phyloP scores from a whole-genome alignment of 2,797 vertebrate species.

The Emydoidea blandingii region DNA sequence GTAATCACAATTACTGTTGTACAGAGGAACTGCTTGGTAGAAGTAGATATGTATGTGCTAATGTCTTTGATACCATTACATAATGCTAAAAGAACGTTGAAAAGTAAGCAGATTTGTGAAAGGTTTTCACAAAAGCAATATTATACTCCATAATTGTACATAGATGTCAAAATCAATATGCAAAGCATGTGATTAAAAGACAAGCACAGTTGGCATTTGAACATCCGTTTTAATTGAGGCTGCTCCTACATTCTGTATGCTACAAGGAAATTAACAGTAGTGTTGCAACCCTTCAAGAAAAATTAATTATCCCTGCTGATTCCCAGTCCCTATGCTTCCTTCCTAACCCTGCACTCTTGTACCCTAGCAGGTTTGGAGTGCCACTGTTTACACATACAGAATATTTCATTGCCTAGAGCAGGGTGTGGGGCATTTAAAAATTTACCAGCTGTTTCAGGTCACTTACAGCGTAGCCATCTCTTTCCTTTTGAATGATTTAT shows the following conservation, averaged over 20 bases:
- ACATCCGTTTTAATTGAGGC: conserved; percentile 60
- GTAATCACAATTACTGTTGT: background rate
- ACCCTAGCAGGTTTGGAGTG: background rate
- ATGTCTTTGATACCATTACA: background rate
- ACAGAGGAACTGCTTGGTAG: background rate
- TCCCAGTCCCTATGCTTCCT: background rate
- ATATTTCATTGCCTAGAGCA: conserved; percentile 29
- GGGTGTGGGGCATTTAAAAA: conserved; percentile 25
- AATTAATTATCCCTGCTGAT: conserved; percentile 57
- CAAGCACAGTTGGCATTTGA: conserved; percentile 34
- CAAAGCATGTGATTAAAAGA: conserved; percentile 53
- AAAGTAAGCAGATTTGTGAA: background rate
- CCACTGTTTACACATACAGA: conserved; percentile 4
- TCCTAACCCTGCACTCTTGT: background rate
- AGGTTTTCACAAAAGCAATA: background rate
- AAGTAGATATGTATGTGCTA: background rate
- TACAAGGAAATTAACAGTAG: conserved; percentile 37
- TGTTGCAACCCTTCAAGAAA: conserved; percentile 41
- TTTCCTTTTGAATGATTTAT: conserved; percentile 61
- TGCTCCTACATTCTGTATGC: background rate
- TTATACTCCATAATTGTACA: background rate
- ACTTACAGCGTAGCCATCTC: conserved; percentile 33
- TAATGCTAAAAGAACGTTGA: background rate
- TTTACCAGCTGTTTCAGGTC: conserved; percentile 67
- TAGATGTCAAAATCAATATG: conserved; percentile 64